Percentiles rank a stretch among this genome's conserved stretches.
Conservation (phyloP, 2,888 invertebrate genomes). For the Melolontha melolontha region DNA sequence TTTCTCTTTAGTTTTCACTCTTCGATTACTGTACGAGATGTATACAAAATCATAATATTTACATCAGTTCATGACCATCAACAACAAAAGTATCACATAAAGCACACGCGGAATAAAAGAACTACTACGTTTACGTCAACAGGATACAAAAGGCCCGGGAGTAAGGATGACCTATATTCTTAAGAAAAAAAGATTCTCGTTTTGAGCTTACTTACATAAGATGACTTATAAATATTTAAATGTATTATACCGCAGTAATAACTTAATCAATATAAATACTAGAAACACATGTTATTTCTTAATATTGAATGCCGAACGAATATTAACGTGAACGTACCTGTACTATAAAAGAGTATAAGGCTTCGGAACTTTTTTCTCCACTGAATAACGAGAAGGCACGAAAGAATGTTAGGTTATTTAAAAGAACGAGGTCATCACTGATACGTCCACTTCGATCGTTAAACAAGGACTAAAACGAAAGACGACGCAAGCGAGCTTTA, state of each 20-base stretch:
- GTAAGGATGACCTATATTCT: constrained; percentile 27
- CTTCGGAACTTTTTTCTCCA: constrained; percentile 1
- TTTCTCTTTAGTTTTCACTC: not conserved
- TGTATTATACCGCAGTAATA: too few relatives aligned
- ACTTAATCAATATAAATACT: too few relatives aligned
- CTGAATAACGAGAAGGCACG: constrained; percentile 14
- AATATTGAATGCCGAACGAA: too few relatives aligned
- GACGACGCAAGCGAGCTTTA: constrained; percentile 35
- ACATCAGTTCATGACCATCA: not conserved
- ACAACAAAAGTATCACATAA: not conserved
- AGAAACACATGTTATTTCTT: too few relatives aligned
- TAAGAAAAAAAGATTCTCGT: not conserved
- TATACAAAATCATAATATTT: constrained; percentile 9
- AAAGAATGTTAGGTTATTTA: constrained; percentile 27
- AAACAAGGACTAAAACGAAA: constrained; percentile 27
- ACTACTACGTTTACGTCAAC: not conserved
- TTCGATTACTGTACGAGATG: not conserved
- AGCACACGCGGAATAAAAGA: constrained; percentile 2
- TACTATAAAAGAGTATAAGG: not conserved
- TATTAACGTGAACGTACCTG: constrained; percentile 6
- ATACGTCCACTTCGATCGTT: constrained; percentile 24
- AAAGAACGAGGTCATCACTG: constrained; percentile 27
- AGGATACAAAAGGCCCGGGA: constrained; percentile 19
- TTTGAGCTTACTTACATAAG: constrained; percentile 5
- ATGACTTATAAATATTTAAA: constrained; percentile 1